Percentiles rank a stretch among this genome's conserved stretches.
These are phyloP conservation scores for Volucella inanis DNA, from an alignment of 2,888 invertebrate species.

Conservation along the genomic window DNA sequence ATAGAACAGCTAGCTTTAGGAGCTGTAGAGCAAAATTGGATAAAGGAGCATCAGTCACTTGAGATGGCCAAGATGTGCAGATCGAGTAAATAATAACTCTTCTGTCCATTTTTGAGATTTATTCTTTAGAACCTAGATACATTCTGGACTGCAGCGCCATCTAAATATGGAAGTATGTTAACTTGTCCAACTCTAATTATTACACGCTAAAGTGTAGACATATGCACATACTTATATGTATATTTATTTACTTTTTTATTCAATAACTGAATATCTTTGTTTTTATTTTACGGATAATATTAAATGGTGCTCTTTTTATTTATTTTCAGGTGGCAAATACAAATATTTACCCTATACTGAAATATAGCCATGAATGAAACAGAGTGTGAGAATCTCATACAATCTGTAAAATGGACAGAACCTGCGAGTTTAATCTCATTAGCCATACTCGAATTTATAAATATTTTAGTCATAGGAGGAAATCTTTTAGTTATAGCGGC, in stretches of 20 bases:
- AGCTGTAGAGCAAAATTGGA: too few relatives aligned
- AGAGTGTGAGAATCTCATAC: conserved; percentile 91
- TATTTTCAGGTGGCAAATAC: conserved; percentile 81
- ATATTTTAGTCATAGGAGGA: conserved; percentile 93
- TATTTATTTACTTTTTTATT: conserved; percentile 76
- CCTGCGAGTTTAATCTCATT: conserved; percentile 90
- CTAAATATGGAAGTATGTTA: too few relatives aligned
- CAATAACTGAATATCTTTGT: conserved; percentile 4
- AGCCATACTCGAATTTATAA: conserved; percentile 91
- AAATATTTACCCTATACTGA: conserved; percentile 80
- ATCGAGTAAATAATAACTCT: too few relatives aligned
- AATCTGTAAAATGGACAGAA: conserved; percentile 92
- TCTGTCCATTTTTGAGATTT: too few relatives aligned
- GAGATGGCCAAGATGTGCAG: too few relatives aligned
- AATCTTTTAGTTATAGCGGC: conserved; percentile 97
- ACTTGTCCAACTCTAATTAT: too few relatives aligned
- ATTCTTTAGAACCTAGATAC: too few relatives aligned
- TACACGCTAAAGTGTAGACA: background rate
- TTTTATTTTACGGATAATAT: background rate
- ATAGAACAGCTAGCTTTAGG: too few relatives aligned
- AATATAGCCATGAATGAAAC: conserved; percentile 89
- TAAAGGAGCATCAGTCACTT: too few relatives aligned
- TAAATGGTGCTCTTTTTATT: conserved; percentile 17
- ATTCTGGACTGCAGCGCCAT: too few relatives aligned
- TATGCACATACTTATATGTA: background rate